Base-by-base conservation (phyloP, 2,888 invertebrate genomes). In the Acanthopleura granulata region DNA sequence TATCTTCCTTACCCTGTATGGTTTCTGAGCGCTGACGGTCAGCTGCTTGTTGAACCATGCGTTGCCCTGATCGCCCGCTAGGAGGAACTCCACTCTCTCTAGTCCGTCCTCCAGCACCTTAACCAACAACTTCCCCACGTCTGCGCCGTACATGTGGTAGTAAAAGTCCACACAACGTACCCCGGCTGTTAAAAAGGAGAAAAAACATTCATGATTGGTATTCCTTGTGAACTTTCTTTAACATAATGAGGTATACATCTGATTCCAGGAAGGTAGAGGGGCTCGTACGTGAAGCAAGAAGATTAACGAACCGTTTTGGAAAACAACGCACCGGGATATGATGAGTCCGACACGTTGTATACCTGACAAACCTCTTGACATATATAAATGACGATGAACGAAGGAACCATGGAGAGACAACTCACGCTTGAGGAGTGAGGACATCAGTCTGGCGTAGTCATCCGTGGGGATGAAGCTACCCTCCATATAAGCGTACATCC, bases 131-230 rank as follows among this genome's bases (percentile, higher is more conserved):
- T 29, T 3, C 18, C 69, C 69, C 11, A 25, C 18, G 16, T 69
- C 18, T 6, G 16, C 30, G 18, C 69, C 69, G 29, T 69, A 69
- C 69, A 69, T 69, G 30, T 69, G 22, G 29, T 69, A 69, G 69
- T 69, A 25, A 30, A 69, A 69, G 4, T 29, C 16, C 1, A 69
- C 25, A 69, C 69, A 69, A 18, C 69, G 69, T 22, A 18, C 18
- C 18, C 25, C 22, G 4, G 22, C 69, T 69, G 69, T 3, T 16
- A 69, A 18, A 69, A 16, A 69, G 14, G 11, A 69, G 30, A 40
- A 9, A 40, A 40, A 9, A 40, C 40, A 40, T 9, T 6, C 40
- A 40, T 40, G 4, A 40, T 40, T 40, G 40, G 9, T 40, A 40
- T 40, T 40, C 9, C 40, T 40, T 40, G 9, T 40, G 40, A 6